Evolutionary conservation across 23 tunicate genomes (phyloP), one percentile per base, ranked within the genome.

Genomic region (Halocynthia aurantium): DNA sequence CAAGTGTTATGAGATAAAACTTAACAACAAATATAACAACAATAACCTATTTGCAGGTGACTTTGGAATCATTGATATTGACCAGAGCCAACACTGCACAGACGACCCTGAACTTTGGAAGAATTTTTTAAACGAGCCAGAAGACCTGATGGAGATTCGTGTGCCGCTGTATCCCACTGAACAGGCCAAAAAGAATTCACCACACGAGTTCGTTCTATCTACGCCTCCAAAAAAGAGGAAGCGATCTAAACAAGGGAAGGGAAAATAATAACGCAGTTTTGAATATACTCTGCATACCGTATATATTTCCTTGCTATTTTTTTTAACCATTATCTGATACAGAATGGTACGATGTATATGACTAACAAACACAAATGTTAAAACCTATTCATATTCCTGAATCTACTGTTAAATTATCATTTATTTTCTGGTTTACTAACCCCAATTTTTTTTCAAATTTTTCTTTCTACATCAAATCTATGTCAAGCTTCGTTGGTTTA

Each of bases 131-230:
- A 9, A 20, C 13, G 6, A 65, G 10, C 70, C 70, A 10, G 31
- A 11, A 9, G 70, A 65, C 49, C 0, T 9, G 9, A 15, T 65
- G 13, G 70, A 65, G 10, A 6, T 65, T 2, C 70, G 6, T 65
- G 50, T 65, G 10, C 70, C 70, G 22, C 9, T 65, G 10, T 65
- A 20, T 65, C 70, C 70, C 31, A 20, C 70, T 11, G 70, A 65
- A 1, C 44, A 31, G 44, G 44, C 4, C 44, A 31, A 31, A 31
- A 49, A 6, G 50, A 11, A 8, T 65, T 10, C 70, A 49, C 13
- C 22, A 49, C 19, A 65, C 5, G 31, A 15, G 70, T 65, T 15
- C 70, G 0, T 0, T 49, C 19, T 10, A 8, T 20, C 31, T 49
- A 10, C n/a, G 22, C 19, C 13, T 65, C 9, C 70, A 65, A 65